A percentile compares a stretch with the other conserved stretches of the same genome.
Conservation (phyloP, 2,113 vertebrate genomes). For the Ovis aries region ARS-UI_Ramb_v3.0 NC_056066.1:3576501-3577000, state of each 20-base stretch:
- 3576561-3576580: not conserved
- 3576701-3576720: not conserved
- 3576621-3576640: not conserved
- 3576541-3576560: not conserved
- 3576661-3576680: not conserved
- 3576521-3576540: not conserved
- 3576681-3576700: not conserved
- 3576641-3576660: not conserved
- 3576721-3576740: not conserved
- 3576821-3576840: not conserved
- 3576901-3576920: not conserved
- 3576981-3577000: not conserved
- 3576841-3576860: not conserved
- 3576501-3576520: not conserved
- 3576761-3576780: not conserved
- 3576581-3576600: not conserved
- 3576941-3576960: not conserved
- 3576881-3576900: not conserved
- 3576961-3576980: not conserved
- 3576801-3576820: not conserved
- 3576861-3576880: not conserved
- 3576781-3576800: not conserved
- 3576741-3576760: not conserved
- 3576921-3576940: not conserved
- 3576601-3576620: not conserved